phyloP scores from a whole-genome alignment of 2,888 invertebrate species.

The Drosophila stalkeri region DNA sequence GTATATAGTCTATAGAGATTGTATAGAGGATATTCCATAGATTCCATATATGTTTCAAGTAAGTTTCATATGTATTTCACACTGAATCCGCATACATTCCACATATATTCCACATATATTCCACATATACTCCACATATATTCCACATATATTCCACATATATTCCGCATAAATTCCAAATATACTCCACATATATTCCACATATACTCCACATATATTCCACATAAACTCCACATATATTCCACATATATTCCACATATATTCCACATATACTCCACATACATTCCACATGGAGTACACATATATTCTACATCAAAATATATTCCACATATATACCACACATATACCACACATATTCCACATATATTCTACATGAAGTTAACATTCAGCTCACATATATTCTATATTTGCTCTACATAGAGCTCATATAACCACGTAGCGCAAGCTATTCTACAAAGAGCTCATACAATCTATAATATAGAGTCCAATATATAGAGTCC shows the following conservation, averaged over 20 bases:
- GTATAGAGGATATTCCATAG: neutral
- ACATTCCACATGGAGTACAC: too few species aligned
- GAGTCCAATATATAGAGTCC: neutral
- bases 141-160: too few species aligned
- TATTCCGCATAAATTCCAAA: neutral
- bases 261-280: too few species aligned
- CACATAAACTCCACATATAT: neutral
- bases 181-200: neutral
- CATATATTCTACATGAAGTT: too few species aligned
- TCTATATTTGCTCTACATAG: too few species aligned
- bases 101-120: neutral
- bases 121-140: neutral
- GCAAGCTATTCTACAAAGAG: too few species aligned
- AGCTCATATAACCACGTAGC: too few species aligned
- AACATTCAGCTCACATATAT: too few species aligned
- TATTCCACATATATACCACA: neutral
- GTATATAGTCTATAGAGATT: neutral
- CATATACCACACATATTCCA: too few species aligned
- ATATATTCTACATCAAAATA: too few species aligned
- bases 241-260: too few species aligned
- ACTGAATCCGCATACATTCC: neutral
- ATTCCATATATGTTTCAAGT: neutral
- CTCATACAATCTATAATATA: too few species aligned
- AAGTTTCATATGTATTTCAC: neutral
- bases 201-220: fast-evolving